Evolutionary conservation across 2,797 vertebrate genomes (phyloP), one percentile per base, ranked within the genome.

Genomic region (Notoglanidium macrostoma): DNA sequence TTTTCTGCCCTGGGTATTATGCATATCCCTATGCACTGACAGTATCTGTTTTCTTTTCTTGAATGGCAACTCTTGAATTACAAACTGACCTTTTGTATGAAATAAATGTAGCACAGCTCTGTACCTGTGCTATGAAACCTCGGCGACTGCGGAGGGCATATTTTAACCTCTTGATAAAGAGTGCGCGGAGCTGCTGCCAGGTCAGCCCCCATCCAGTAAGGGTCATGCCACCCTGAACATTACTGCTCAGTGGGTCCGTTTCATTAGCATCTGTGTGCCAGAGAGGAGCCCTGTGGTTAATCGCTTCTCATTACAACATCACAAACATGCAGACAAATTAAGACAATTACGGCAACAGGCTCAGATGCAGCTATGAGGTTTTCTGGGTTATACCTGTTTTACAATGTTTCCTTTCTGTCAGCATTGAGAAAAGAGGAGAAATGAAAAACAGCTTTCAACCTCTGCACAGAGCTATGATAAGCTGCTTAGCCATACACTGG

Each of bases 91-190:
- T 7, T 55, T 77, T 1, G 0, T 40, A 40, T 40, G 40, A 40
- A 40, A 40, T 40, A 40, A 40, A 40, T 3, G 40, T 40, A 26
- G 46, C 5, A 68, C 15, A 35, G 26, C 0, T 70, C 72, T 74
- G 3, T 87, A 96, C 96, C 94, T 97, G 97, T 0, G 97, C 96
- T 0, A 98, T 94, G 86, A 98, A 93, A n/a, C 97, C 97, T 0
- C 96, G 89, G 84, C 92, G 96, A 89, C 97, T 98, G 87, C 97
- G 95, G 0, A 92, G 91, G 10, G 97, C 95, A 0, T 98, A 97
- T 81, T 97, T 96, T 92, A 96, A 95, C 78, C 97, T 95, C 92
- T 98, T 98, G 87, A 95, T 91, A 89, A 98, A 97, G 83, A 98
- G 96, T 0, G 97, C 97, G 1, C 93, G 93, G 84, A 98, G 95